Conservation (phyloP, 2,888 invertebrate genomes). For the Sesia bembeciformis region DNA sequence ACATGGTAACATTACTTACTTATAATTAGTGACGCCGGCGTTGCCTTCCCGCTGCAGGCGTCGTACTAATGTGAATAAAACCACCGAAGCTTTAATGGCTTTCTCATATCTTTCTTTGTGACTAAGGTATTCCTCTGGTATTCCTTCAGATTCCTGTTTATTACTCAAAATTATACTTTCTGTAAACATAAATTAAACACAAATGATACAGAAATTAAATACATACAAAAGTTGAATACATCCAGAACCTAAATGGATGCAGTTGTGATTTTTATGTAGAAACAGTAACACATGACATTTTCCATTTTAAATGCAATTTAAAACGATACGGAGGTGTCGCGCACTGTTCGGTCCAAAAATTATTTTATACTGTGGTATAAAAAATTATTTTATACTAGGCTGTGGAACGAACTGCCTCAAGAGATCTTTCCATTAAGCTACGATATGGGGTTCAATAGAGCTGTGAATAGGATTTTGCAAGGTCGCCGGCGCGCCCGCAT, state of each 20-base stretch:
- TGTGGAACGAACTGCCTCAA: no score
- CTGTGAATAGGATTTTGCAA: no score
- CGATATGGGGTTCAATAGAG: no score
- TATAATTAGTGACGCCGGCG: constrained; percentile 80
- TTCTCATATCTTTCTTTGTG: constrained; percentile 88
- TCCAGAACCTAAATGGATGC: no score
- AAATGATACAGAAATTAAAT: background rate
- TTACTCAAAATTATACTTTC: constrained; percentile 50
- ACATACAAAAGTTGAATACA: background rate
- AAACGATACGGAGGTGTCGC: background rate
- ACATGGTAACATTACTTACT: constrained; percentile 56
- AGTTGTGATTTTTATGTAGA: no score
- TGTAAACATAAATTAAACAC: constrained; percentile 16
- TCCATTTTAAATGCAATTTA: background rate
- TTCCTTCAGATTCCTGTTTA: constrained; percentile 74
- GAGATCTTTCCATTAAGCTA: no score
- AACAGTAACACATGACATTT: background rate
- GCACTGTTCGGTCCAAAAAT: no score
- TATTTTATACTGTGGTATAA: no score
- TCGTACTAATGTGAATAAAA: constrained; percentile 77
- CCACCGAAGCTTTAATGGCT: constrained; percentile 79
- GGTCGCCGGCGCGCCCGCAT: no score
- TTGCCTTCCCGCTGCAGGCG: constrained; percentile 77
- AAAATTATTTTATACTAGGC: no score
- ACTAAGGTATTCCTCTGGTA: constrained; percentile 83